These are phyloP conservation scores for Drosophila insularis DNA, from an alignment of 1,140 invertebrate species.

Conservation along the genomic window DNA sequence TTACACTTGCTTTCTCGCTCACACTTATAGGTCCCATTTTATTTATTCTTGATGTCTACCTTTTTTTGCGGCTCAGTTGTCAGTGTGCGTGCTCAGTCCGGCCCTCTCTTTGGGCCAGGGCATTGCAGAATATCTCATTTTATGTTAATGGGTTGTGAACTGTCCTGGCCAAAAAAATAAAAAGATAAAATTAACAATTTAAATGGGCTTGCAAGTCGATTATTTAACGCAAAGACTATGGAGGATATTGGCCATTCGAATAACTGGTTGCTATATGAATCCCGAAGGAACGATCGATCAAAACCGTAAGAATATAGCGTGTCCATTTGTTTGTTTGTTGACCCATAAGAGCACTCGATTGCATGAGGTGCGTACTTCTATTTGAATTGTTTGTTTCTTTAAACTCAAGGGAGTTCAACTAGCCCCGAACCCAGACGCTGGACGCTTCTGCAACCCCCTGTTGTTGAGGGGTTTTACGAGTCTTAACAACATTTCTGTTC, in stretches of 20 bases:
- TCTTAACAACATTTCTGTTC: conserved; percentile 57
- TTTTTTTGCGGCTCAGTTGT: background rate
- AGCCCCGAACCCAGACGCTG: background rate
- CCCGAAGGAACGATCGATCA: background rate
- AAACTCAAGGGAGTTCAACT: conserved; percentile 20
- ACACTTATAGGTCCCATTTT: background rate
- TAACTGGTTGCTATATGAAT: background rate
- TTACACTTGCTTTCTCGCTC: background rate
- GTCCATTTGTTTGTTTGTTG: background rate
- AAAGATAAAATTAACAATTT: too few relatives aligned
- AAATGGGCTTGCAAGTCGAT: background rate
- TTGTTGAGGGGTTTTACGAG: background rate
- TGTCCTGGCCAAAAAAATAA: background rate
- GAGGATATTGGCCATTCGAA: background rate
- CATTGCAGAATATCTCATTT: conserved; percentile 38
- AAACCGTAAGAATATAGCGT: background rate
- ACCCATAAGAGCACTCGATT: conserved; percentile 15
- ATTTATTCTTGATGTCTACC: background rate
- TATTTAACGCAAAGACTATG: background rate
- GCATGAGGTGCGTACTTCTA: conserved; percentile 20
- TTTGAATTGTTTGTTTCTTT: conserved; percentile 9
- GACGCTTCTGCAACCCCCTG: conserved; percentile 16
- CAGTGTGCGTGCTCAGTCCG: conserved; percentile 18
- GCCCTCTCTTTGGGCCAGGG: background rate
- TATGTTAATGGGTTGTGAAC: conserved; percentile 59